These are phyloP conservation scores for Agraylea sexmaculata DNA, from an alignment of 1,140 invertebrate species.

Conservation along the genomic window DNA sequence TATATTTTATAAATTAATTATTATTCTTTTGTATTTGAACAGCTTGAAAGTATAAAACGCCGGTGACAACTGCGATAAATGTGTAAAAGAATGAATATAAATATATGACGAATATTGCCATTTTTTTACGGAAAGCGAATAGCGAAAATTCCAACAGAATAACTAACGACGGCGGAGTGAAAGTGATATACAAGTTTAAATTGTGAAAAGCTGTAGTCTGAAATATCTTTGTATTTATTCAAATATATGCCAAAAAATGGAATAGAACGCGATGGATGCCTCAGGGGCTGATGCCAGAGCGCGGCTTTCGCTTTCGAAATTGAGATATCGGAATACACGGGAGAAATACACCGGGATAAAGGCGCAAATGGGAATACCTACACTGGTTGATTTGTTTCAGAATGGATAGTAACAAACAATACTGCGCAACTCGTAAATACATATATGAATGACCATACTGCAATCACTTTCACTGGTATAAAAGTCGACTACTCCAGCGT, in stretches of 20 bases:
- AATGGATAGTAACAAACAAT: no score
- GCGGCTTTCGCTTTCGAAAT: conserved; percentile 7
- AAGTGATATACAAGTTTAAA: conserved; percentile 8
- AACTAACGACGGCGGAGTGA: no score
- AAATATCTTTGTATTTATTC: conserved; percentile 1
- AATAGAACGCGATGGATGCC: not conserved
- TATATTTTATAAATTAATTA: no score
- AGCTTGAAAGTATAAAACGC: not conserved
- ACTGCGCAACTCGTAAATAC: no score
- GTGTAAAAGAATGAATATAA: no score
- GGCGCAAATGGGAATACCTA: conserved; percentile 10
- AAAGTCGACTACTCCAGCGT: no score
- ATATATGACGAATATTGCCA: no score
- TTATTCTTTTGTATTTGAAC: conserved; percentile 2
- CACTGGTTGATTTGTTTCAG: conserved; percentile 12
- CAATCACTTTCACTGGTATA: no score
- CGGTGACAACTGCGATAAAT: no score
- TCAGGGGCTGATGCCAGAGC: not conserved
- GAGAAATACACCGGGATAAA: conserved; percentile 9
- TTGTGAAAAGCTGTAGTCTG: conserved; percentile 5
- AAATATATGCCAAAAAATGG: not conserved
- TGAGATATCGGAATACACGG: conserved; percentile 11
- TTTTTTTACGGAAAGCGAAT: no score
- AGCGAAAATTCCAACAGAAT: no score
- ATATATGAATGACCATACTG: no score